Percentiles rank a stretch among this genome's conserved stretches.
Conservation (phyloP, 2,888 invertebrate species). For the Monoplex corrugatus region DNA sequence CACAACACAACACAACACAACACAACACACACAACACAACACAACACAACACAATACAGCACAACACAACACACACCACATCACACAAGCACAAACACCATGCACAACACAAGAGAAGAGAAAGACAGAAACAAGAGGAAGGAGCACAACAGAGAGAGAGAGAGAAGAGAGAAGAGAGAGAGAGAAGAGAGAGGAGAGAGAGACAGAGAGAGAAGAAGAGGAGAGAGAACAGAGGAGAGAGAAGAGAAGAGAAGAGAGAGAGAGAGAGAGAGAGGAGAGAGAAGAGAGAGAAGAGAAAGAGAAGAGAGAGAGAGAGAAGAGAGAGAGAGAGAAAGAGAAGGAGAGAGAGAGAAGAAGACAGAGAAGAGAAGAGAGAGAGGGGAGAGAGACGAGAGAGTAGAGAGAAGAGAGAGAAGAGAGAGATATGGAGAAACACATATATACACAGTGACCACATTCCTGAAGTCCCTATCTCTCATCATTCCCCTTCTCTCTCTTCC, state of each 20-base stretch:
- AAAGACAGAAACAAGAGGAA: background rate
- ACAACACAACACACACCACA: too few relatives aligned
- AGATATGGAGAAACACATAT: background rate
- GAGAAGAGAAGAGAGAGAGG: background rate
- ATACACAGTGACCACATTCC: too few relatives aligned
- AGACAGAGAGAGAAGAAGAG: too few relatives aligned
- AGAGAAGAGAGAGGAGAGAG: background rate
- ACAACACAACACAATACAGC: too few relatives aligned
- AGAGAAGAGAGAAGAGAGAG: background rate
- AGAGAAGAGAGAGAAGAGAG: too few relatives aligned
- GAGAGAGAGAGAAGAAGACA: background rate
- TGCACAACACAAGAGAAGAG: too few relatives aligned
- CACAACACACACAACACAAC: too few relatives aligned
- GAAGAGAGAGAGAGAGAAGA: background rate
- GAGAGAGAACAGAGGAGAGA: too few relatives aligned
- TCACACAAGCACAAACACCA: too few relatives aligned
- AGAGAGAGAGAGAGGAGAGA: background rate
- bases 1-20: too few relatives aligned
- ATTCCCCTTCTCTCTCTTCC: too few relatives aligned
- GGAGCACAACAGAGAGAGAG: background rate
- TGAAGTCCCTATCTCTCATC: too few relatives aligned
- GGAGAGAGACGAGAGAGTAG: background rate
- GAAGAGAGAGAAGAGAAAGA: background rate
- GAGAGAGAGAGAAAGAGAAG: background rate
- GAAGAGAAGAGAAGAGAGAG: background rate